Evolutionary conservation across 92 coral and sea anemone genomes (phyloP).

Genomic region (Siderastrea radians): DNA sequence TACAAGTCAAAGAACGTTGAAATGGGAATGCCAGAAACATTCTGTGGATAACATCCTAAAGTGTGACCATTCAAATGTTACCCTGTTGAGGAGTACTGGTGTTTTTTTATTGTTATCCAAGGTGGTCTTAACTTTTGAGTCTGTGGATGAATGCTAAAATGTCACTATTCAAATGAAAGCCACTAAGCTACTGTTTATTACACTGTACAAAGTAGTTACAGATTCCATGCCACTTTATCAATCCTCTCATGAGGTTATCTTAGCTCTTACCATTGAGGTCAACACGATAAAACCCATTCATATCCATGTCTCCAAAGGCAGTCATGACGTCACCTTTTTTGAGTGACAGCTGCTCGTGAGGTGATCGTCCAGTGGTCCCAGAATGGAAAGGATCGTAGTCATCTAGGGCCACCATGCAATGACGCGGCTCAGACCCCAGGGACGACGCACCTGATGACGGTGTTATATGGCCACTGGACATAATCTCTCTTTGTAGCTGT

Average conservation of each 20-base stretch:
- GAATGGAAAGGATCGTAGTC: conserved; percentile 94
- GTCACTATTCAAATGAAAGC: no score
- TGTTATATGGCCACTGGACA: conserved; percentile 70
- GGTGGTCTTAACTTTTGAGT: no score
- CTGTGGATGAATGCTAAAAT: no score
- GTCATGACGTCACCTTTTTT: conserved; percentile 95
- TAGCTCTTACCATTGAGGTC: conserved; percentile 82
- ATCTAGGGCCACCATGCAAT: conserved; percentile 85
- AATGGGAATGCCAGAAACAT: no score
- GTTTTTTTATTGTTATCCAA: no score
- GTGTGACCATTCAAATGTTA: no score
- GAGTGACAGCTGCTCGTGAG: conserved; percentile 86
- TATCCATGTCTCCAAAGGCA: conserved; percentile 85
- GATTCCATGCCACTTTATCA: neutral
- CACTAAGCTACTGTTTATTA: no score
- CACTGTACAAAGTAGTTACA: no score
- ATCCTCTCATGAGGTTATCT: neutral
- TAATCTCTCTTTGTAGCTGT: conserved; percentile 46
- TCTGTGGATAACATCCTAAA: no score
- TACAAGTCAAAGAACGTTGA: no score
- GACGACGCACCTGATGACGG: conserved; percentile 65
- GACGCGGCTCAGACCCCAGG: conserved; percentile 70
- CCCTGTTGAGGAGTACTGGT: no score
- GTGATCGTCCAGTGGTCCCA: conserved; percentile 84
- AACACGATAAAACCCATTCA: conserved; percentile 86